Evolutionary conservation across 2,888 invertebrate species (phyloP), one percentile per base, ranked within the genome.

Genomic region (Limnephilus lunatus): DNA sequence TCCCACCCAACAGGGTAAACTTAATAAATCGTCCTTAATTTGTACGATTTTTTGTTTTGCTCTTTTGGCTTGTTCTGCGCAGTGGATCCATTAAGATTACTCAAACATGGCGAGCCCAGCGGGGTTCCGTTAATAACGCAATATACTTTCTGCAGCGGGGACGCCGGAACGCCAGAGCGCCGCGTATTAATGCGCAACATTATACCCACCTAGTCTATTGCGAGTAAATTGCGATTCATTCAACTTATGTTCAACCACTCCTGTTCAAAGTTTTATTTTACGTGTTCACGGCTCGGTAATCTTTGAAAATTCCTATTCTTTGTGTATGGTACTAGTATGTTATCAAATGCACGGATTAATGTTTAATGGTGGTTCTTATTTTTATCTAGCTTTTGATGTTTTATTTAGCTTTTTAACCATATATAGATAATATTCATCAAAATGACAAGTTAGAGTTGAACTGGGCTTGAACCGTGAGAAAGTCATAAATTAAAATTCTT

Each of bases 21-120:
- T 89, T 32, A 81, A 91, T 91, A 91, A 91, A 91, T 91, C 88
- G 81, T 83, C 89, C 35, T 88, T 91, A 91, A 91, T 91, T 91
- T 91, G 91, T 88, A 91, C 68, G 68, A 81, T 91, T 91, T 91
- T 91, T 91, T 91, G 81, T 44, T 44, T 85, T 35, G 44, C 68
- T 68, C 68, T 15, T 53, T 31, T 19, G 12, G 88, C 80, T 88
- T 68, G 88, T 68, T 68, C 68, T 88, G 68, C 88, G 88, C 31
- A 32, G 68, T 68, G 68, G 68, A 68, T 68, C 68, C 68, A 68
- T 68, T 68, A 80, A 68, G 80, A 83, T 85, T 68, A 53, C 90
- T 91, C 90, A 53, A 91, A 32, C 88, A 68, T 88, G 68, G 88
- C 68, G 31, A 88, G 31, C 68, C 31, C 90, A 15, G 85, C 90